These are phyloP conservation scores for Notodonta dromedarius DNA, from an alignment of 2,888 invertebrate species.

Conservation along the genomic window DNA sequence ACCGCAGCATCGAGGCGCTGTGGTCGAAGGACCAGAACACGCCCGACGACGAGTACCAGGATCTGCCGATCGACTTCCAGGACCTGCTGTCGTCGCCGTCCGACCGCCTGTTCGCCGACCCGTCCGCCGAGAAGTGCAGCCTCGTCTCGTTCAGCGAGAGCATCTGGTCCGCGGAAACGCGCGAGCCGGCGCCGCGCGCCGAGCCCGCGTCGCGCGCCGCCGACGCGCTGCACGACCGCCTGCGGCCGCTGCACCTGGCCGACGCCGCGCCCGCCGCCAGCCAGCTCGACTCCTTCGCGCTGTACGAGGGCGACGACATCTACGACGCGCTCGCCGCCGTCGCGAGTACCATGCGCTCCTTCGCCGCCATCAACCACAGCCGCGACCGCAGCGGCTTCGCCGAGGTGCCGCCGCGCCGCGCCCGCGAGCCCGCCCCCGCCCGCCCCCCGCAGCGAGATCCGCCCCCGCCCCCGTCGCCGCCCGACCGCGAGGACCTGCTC, in stretches of 20 bases:
- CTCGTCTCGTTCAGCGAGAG: slow-evolving; percentile 63
- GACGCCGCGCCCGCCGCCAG: slow-evolving; percentile 49
- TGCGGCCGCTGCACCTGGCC: slow-evolving; percentile 46
- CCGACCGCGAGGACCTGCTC: slow-evolving; percentile 86
- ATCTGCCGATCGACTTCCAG: slow-evolving; percentile 85
- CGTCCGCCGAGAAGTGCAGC: slow-evolving; percentile 64
- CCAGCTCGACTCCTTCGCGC: slow-evolving; percentile 59
- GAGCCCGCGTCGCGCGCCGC: slow-evolving; percentile 41
- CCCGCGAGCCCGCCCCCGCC: slow-evolving; percentile 75
- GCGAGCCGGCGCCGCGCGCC: slow-evolving; percentile 48
- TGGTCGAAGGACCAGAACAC: slow-evolving; percentile 84
- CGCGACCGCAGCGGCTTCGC: slow-evolving; percentile 85
- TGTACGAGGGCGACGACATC: slow-evolving; percentile 68
- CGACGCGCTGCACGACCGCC: slow-evolving; percentile 48
- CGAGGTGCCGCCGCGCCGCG: slow-evolving; percentile 83
- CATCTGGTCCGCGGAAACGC: slow-evolving; percentile 62
- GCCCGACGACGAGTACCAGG: slow-evolving; percentile 83
- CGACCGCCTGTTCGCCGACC: slow-evolving; percentile 76
- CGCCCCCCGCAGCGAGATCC: slow-evolving; percentile 81
- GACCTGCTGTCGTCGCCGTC: slow-evolving; percentile 85
- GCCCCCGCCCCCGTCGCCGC: slow-evolving; percentile 64
- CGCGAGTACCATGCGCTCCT: slow-evolving; percentile 75
- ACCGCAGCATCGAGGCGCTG: slow-evolving; percentile 87
- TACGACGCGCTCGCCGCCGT: slow-evolving; percentile 70
- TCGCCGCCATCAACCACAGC: slow-evolving; percentile 85